Evolutionary conservation across 1,140 invertebrate genomes (phyloP), one percentile per base, ranked within the genome.

Genomic region (Ceratoteleas bidentatus): DNA sequence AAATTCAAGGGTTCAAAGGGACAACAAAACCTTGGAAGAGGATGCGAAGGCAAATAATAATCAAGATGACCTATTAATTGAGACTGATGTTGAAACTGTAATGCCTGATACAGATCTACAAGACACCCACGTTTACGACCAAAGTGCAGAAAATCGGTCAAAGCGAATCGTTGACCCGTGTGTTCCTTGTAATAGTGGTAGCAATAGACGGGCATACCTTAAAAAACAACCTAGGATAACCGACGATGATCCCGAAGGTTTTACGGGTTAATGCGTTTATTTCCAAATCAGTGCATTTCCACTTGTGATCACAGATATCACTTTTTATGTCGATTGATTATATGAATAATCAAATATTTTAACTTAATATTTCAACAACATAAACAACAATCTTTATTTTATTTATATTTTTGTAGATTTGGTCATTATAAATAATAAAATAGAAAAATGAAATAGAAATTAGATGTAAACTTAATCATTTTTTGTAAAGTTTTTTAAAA

Each of bases 171-270:
- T 24, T 4, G 24, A 24, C 24, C 24, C 24, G 24, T 24, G 24
- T 24, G 24, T 24, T 24, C 7, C 14, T 50, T 78, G 66, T 78
- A 66, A 77, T 69, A 78, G 43, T 54, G 40, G 32, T 13, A 68
- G 33, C 24, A 57, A 45, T 50, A 66, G 61, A 40, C 45, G 68
- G 54, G 47, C 61, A 3, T 73, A 14, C 56, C 62, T 79, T 7
- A 68, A 33, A 45, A 79, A 68, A 32, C 76, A 79, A 8, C 47
- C 49, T 50, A 60, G 68, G 6, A 65, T 79, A 6, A 68, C 24
- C 38, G 76, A 79, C 6, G 76, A 79, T 8, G 68, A 79, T 33
- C 49, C 76, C n/a, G 34, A 50, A 40, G 54, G 49, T n/a, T 79
- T 73, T n/a, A 24, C 24, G 24, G 24, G 24, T 24, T 24, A 24